phyloP scores from a whole-genome alignment of 1,140 invertebrate species.

The Nephotettix cincticeps region DNA sequence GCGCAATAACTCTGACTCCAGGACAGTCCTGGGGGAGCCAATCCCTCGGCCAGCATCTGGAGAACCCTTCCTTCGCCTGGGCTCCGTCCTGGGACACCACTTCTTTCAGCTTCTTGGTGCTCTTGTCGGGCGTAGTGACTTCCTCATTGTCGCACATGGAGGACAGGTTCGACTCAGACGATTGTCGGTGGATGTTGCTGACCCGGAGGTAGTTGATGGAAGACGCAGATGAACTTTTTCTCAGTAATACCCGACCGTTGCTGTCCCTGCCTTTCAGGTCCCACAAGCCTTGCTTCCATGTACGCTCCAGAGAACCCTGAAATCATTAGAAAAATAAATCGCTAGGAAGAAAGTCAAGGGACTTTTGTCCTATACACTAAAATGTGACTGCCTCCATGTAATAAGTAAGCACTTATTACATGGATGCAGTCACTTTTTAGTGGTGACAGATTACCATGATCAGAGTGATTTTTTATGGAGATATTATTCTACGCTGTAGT shows the following conservation, averaged over 20 bases:
- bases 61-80: constrained; percentile 43
- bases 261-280: constrained; percentile 39
- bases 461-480: too few species aligned
- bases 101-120: not conserved
- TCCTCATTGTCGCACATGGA: not conserved
- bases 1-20: constrained; percentile 61
- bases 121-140: not conserved
- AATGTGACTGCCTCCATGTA: too few species aligned
- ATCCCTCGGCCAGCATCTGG: constrained; percentile 66
- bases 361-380: too few species aligned
- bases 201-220: not conserved
- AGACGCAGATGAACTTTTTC: constrained; percentile 25
- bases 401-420: too few species aligned
- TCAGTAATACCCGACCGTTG: not conserved
- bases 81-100: not conserved
- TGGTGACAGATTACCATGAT: too few species aligned
- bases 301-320: constrained; percentile 54
- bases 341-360: too few species aligned
- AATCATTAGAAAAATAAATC: too few species aligned
- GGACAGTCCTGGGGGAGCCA: constrained; percentile 68
- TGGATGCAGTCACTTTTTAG: too few species aligned
- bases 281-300: constrained; percentile 58
- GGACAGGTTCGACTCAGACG: constrained; percentile 1
- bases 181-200: not conserved
- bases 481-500: too few species aligned